These are phyloP conservation scores for Eurystomus glaucurus DNA, from an alignment of 2,797 vertebrate genomes.

Conservation along the genomic window DNA sequence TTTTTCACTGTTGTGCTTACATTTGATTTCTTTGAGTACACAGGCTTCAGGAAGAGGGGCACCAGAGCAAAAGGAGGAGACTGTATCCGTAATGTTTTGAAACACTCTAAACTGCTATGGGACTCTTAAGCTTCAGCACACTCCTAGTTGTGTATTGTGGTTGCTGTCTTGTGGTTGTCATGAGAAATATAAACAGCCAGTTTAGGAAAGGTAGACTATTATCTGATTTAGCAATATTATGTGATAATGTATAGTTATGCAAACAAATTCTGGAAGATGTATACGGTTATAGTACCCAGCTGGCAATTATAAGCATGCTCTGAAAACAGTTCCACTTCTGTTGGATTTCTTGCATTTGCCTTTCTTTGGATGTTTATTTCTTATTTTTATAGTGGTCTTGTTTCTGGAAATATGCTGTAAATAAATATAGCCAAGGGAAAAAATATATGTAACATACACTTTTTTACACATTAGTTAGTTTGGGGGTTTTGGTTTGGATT, in stretches of 20 bases:
- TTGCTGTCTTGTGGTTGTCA: not conserved
- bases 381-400: not conserved
- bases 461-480: not conserved
- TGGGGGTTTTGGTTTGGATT: not conserved
- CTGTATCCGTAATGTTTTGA: not conserved
- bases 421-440: not conserved
- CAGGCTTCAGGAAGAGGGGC: not conserved
- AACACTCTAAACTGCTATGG: not conserved
- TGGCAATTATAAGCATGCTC: not conserved
- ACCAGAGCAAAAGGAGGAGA: not conserved
- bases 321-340: not conserved
- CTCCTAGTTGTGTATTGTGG: not conserved
- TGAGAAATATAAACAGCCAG: not conserved
- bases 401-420: slow-evolving; percentile 16
- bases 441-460: not conserved
- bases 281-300: not conserved
- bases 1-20: not conserved
- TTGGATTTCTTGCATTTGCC: not conserved
- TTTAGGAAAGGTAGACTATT: not conserved
- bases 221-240: not conserved
- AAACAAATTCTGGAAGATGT: not conserved
- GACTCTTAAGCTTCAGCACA: not conserved
- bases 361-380: slow-evolving; percentile 3
- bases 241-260: not conserved
- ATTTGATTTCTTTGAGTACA: not conserved